Conservation (phyloP, 2,888 invertebrate species). For the Acleris laterana region DNA sequence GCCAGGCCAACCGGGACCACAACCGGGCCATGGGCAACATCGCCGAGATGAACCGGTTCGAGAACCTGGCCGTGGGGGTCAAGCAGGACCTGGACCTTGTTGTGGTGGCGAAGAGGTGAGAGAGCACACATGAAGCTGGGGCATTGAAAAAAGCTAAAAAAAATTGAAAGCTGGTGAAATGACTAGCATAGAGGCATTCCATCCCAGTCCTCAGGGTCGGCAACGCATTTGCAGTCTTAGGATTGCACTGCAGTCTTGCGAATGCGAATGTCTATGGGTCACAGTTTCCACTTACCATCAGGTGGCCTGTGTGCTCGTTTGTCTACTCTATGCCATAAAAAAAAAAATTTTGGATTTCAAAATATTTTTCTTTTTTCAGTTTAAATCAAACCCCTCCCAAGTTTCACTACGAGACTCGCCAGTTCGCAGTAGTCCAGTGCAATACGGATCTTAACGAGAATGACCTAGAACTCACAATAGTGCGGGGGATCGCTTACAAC, state of each 20-base stretch:
- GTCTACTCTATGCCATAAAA: too few relatives aligned
- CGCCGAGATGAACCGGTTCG: slow-evolving; percentile 94
- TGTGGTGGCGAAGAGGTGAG: slow-evolving; percentile 87
- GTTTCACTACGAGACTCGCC: slow-evolving; percentile 96
- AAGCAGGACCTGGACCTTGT: slow-evolving; percentile 95
- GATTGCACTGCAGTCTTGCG: too few relatives aligned
- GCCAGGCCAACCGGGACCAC: slow-evolving; percentile 93
- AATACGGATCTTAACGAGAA: slow-evolving; percentile 97
- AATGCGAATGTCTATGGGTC: too few relatives aligned
- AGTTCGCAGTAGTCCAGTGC: slow-evolving; percentile 95
- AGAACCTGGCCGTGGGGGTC: slow-evolving; percentile 92
- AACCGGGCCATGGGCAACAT: slow-evolving; percentile 95
- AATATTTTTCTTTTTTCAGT: slow-evolving; percentile 51
- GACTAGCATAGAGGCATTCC: too few relatives aligned
- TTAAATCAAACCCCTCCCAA: slow-evolving; percentile 88
- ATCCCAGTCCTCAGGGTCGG: too few relatives aligned
- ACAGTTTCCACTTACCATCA: too few relatives aligned
- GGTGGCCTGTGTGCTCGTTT: too few relatives aligned
- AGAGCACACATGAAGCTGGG: too few relatives aligned
- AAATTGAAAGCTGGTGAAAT: too few relatives aligned
- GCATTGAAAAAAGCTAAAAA: too few relatives aligned
- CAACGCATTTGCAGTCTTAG: too few relatives aligned
- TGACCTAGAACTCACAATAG: slow-evolving; percentile 93
- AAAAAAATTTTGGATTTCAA: too few relatives aligned
- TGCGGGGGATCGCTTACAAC: slow-evolving; percentile 94